phyloP scores from a whole-genome alignment of 2,113 vertebrate species.

The Pterophyllum scalare region DNA sequence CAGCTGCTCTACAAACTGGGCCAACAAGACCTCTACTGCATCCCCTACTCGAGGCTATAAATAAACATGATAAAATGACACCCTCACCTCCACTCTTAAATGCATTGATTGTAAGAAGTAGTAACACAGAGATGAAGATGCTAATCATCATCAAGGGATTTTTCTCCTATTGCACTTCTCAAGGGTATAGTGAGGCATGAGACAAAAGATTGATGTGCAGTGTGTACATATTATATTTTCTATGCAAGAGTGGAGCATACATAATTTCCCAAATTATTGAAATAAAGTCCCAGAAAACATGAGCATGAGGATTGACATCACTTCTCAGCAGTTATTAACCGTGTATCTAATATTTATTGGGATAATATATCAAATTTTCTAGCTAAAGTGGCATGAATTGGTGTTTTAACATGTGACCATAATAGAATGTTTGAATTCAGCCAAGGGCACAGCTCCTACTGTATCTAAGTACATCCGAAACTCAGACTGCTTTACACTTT shows the following conservation, averaged over 20 bases:
- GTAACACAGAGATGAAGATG: conserved; percentile 51
- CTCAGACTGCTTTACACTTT: background rate
- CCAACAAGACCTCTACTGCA: conserved; percentile 73
- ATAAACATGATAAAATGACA: conserved; percentile 79
- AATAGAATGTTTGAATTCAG: background rate
- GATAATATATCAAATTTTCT: background rate
- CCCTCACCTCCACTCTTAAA: conserved; percentile 71
- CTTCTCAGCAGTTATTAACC: background rate
- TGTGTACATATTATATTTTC: background rate
- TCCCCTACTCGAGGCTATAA: conserved; percentile 76
- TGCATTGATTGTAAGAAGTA: conserved; percentile 50
- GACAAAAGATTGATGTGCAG: background rate
- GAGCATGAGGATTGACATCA: background rate
- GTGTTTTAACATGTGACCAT: background rate
- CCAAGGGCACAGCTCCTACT: background rate
- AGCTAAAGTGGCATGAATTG: background rate
- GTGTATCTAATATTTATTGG: background rate
- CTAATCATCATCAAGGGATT: conserved; percentile 45
- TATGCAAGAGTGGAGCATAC: background rate
- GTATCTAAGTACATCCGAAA: background rate
- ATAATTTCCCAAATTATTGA: background rate
- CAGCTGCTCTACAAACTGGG: conserved; percentile 78
- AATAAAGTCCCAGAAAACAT: background rate
- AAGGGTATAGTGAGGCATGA: conserved; percentile 12
- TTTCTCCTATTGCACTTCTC: conserved; percentile 4